Base-by-base conservation (phyloP, 2,113 vertebrate species). In the Mirza zaza region DNA sequence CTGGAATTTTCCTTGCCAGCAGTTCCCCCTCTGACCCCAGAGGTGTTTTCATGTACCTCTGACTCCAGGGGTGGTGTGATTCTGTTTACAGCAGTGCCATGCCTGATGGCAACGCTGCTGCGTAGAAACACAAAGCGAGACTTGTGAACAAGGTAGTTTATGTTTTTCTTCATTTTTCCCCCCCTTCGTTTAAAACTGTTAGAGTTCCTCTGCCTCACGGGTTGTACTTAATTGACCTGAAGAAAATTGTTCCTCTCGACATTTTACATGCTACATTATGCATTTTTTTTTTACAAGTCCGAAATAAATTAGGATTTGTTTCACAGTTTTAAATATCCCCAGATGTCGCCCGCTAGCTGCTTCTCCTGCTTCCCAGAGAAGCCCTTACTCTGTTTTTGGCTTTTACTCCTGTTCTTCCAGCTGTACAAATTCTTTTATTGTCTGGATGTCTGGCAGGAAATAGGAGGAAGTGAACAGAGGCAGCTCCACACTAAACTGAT, bases 361-460 rank as follows among this genome's bases (percentile, higher is more conserved):
- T 97, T 97, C 98, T 96, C 95, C 97, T 98, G 98, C 97, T 97
- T 98, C 98, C 97, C 97, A 80, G 97, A 97, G 98, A 98, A 98
- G 98, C 92, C 97, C 98, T 98, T 98, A 97, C 97, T 97, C 98
- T 97, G 98, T 91, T 98, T 98, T 99, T 99, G 98, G 99, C 98
- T 98, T 98, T 98, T 90, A 79, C 97, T 98, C 98, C 97, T 98
- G 97, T 98, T 98, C 98, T 98, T 99, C 98, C 99, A 99, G 99
- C 99, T 99, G 99, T 99, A 99, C 98, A 99, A 99, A 99, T 99
- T 99, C 99, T 98, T 99, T 98, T 98, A 98, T 99, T 99, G 99
- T 99, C 99, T 99, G 99, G 98, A 98, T 98, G 99, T 99, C 99
- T 99, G 99, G 98, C 98, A 99, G 98, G 99, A 98, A 98, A 97